Conservation (phyloP, 2,888 invertebrate genomes). For the Ectropis crepuscularia region DNA sequence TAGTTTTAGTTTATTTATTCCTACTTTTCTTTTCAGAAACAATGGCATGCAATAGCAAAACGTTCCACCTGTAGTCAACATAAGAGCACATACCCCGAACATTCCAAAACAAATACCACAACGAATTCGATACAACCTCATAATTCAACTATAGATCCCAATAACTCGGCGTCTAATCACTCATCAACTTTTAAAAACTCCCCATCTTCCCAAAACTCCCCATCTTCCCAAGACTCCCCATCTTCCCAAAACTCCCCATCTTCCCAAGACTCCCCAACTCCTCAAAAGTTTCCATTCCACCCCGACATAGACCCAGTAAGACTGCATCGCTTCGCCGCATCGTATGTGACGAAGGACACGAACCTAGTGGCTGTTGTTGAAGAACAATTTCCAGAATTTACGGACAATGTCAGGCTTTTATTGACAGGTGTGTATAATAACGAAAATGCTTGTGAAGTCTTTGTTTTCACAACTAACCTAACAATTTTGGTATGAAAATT, state of each 20-base stretch:
- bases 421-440: conserved; percentile 72
- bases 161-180: neutral
- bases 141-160: neutral
- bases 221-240: neutral
- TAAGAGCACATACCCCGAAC: conserved; percentile 41
- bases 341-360: conserved; percentile 85
- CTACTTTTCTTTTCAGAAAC: conserved; percentile 67
- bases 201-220: neutral
- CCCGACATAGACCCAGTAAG: conserved; percentile 25
- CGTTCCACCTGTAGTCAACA: conserved; percentile 48
- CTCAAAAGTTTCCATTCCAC: neutral
- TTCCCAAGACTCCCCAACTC: neutral
- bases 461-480: too few species aligned
- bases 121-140: neutral
- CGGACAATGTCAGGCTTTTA: conserved; percentile 64
- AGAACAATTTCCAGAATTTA: conserved; percentile 76
- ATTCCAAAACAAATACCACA: neutral
- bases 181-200: neutral
- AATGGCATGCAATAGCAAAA: conserved; percentile 85
- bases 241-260: neutral
- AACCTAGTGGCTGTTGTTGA: conserved; percentile 80
- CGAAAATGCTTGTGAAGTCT: neutral
- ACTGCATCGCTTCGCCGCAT: conserved; percentile 86
- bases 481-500: too few species aligned
- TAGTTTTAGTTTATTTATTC: conserved; percentile 20